Conservation (phyloP, 1,140 invertebrate genomes). For the Teleopsis dalmanni region DNA sequence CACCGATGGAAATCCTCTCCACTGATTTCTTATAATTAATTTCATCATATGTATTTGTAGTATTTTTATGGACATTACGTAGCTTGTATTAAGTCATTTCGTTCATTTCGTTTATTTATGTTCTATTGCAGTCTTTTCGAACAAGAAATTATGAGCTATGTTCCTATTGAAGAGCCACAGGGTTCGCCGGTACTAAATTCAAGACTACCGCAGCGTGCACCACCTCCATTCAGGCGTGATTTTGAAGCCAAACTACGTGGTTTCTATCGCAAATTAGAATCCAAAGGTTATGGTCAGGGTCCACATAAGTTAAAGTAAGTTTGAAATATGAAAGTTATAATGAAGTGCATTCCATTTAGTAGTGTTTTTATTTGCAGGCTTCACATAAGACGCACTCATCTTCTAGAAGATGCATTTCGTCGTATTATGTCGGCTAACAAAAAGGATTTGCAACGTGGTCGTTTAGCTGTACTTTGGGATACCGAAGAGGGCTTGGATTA, state of each 20-base stretch:
- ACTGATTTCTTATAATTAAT: too few species aligned
- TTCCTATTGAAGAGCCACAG: slow-evolving; percentile 62
- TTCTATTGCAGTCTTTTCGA: slow-evolving; percentile 78
- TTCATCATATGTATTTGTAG: too few species aligned
- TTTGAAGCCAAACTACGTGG: slow-evolving; percentile 93
- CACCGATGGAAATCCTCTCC: too few species aligned
- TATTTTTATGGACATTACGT: too few species aligned
- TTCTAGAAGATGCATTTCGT: slow-evolving; percentile 92
- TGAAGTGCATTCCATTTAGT: background rate
- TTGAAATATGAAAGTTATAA: background rate
- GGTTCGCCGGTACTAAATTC: slow-evolving; percentile 48
- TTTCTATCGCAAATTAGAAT: slow-evolving; percentile 92
- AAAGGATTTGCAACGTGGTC: slow-evolving; percentile 91
- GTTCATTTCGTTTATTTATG: background rate
- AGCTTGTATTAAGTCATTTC: too few species aligned
- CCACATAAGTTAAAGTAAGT: slow-evolving; percentile 91
- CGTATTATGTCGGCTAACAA: slow-evolving; percentile 95
- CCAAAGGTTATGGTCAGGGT: slow-evolving; percentile 93
- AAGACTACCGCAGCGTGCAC: slow-evolving; percentile 69
- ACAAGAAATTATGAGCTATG: slow-evolving; percentile 96
- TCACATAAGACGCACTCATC: slow-evolving; percentile 83
- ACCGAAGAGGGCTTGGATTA: slow-evolving; percentile 97
- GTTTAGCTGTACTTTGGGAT: slow-evolving; percentile 89
- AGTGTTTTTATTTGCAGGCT: slow-evolving; percentile 53
- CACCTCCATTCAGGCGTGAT: slow-evolving; percentile 81